A percentile compares a stretch with the other conserved stretches of the same genome.
Evolutionary conservation across 2,113 vertebrate species (phyloP).

Genomic region (Pionites leucogaster): DNA sequence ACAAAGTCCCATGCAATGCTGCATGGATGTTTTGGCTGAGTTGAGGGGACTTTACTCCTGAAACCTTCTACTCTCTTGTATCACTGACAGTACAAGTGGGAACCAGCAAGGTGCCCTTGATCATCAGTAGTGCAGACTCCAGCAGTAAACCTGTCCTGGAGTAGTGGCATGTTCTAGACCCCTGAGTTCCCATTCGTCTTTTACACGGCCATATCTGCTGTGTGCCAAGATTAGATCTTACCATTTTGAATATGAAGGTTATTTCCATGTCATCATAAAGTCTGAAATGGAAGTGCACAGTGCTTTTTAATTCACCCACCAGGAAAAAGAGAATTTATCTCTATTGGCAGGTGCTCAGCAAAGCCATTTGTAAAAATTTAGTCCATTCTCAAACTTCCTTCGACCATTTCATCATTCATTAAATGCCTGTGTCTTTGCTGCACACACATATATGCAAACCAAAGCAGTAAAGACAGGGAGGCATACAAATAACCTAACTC

Average conservation of each 20-base stretch:
- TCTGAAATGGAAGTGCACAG: not conserved
- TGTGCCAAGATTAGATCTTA: accelerated
- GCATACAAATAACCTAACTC: accelerated
- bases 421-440: not conserved
- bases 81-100: accelerated
- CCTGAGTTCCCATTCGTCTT: not conserved
- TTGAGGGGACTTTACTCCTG: accelerated
- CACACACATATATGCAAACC: accelerated
- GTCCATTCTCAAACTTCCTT: not conserved
- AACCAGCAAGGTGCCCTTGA: not conserved
- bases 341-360: not conserved
- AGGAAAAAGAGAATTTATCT: not conserved
- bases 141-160: not conserved
- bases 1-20: accelerated
- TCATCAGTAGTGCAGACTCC: accelerated
- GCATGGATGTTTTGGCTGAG: accelerated
- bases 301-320: not conserved
- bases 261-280: not conserved
- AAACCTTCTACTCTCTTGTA: not conserved
- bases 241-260: not conserved
- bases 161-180: accelerated
- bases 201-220: accelerated
- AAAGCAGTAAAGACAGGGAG: not conserved
- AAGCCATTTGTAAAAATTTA: not conserved
- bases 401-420: not conserved